Conservation (phyloP, 2,113 vertebrate species). For the Panthera tigris region DNA sequence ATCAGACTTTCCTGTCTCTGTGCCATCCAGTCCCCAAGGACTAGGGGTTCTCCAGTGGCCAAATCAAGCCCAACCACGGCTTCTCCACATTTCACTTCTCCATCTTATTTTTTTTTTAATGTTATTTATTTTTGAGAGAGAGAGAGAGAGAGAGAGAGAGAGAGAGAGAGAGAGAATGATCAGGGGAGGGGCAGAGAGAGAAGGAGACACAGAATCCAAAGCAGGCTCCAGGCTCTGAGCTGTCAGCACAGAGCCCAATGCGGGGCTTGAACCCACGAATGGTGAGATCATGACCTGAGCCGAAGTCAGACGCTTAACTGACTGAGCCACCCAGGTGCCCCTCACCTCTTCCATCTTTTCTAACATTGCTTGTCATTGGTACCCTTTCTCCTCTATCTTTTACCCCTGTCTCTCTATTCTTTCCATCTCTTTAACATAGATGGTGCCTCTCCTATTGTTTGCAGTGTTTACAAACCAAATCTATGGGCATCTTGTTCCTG, state of each 20-base stretch:
- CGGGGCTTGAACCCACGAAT: no score
- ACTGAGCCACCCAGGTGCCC: no score
- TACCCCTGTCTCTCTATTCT: not conserved
- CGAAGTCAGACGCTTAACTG: no score
- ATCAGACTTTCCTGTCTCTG: not conserved
- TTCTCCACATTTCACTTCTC: not conserved
- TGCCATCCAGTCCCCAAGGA: not conserved
- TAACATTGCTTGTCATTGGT: not conserved
- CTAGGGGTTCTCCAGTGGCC: not conserved
- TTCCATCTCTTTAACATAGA: not conserved
- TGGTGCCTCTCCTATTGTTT: not conserved
- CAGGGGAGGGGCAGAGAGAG: no score
- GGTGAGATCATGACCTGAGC: no score
- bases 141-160: no score
- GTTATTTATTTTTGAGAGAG: no score
- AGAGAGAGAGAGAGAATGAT: no score
- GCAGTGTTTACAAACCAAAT: not conserved
- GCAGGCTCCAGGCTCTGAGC: no score
- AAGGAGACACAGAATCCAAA: no score
- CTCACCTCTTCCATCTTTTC: not conserved
- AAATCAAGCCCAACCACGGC: not conserved
- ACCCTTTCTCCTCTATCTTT: not conserved
- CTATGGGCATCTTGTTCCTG: not conserved
- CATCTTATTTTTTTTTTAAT: no score
- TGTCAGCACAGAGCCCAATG: no score